Evolutionary conservation across 2,113 vertebrate genomes (phyloP), one percentile per base, ranked within the genome.

Genomic region (Oncorhynchus keta): DNA sequence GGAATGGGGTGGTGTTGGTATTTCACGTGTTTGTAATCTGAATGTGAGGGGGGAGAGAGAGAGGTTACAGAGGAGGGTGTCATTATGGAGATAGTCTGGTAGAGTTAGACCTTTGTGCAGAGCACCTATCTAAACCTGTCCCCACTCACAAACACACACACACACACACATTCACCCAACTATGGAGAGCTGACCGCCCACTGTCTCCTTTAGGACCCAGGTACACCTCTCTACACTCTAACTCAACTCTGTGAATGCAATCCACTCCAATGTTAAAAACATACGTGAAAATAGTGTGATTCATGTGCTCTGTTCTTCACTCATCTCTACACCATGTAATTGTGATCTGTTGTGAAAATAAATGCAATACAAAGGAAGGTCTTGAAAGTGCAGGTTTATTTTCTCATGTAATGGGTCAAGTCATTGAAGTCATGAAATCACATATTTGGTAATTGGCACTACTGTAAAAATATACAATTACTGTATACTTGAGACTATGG

Each of bases 311-410:
- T 88, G 86, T 90, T 95, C 85, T 90, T 93, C 91, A 91, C 92
- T 91, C 92, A 89, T 90, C 90, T 94, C 90, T 86, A 92, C 94
- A 95, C 91, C 84, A 76, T 93, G 92, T 94, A 93, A 95, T 94
- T 98, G 96, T 98, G 95, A 95, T 88, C 89, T 95, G 92, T 95
- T 95, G 94, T 94, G 93, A 95, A 92, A 97, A 97, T 98, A 98
- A 95, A 94, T 92, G 81, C 89, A 90, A 93, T 90, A 85, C 64
- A 81, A 91, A 91, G 49, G 24, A 59, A 13, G 78, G 67, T 35
- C 28, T 83, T 61, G 12, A 22, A 64, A 7, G 3, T 45, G 70
- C 59, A 77, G 77, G 24, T 66, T 86, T 77, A 65, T 28, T 78
- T 75, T 78, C 12, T 24, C 55, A 55, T 68, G 76, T 73, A 14